A percentile compares a stretch with the other conserved stretches of the same genome.
Evolutionary conservation across 2,113 vertebrate species (phyloP).

Genomic region (Rostratula benghalensis): DNA sequence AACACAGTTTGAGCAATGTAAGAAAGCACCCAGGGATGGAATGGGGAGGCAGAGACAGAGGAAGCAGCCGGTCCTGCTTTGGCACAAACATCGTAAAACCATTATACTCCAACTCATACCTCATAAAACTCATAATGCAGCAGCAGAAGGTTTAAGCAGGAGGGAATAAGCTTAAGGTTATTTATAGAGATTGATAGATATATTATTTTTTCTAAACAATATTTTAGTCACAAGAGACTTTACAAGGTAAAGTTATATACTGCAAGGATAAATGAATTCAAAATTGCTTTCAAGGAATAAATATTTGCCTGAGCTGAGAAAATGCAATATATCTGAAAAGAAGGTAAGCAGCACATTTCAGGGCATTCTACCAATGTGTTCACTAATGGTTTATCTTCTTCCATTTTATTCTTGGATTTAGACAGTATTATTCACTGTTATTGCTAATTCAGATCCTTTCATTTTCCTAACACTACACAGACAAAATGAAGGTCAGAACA

Average conservation of each 20-base stretch:
- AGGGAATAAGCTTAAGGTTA: background rate
- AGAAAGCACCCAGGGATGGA: background rate
- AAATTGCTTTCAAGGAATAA: slow-evolving; percentile 42
- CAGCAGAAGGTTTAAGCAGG: background rate
- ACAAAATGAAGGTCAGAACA: background rate
- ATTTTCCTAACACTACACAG: background rate
- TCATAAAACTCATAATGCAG: background rate
- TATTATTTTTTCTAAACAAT: background rate
- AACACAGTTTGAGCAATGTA: background rate
- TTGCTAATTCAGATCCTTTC: background rate
- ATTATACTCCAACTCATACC: background rate
- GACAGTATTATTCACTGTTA: background rate
- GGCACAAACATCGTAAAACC: background rate
- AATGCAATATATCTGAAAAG: background rate
- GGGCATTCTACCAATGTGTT: background rate
- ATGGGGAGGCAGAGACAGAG: background rate
- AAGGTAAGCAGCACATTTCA: background rate
- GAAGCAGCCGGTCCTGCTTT: background rate
- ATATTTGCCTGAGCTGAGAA: slow-evolving; percentile 1
- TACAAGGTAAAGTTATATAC: background rate
- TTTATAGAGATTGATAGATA: background rate
- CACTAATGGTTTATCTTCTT: background rate
- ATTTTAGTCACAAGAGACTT: slow-evolving; percentile 23
- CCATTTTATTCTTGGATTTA: slow-evolving; percentile 2
- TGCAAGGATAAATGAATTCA: slow-evolving; percentile 28